Percentiles rank a stretch among this genome's conserved stretches.
Conservation (phyloP, 1,140 invertebrate genomes). For the Episyrphus balteatus region DNA sequence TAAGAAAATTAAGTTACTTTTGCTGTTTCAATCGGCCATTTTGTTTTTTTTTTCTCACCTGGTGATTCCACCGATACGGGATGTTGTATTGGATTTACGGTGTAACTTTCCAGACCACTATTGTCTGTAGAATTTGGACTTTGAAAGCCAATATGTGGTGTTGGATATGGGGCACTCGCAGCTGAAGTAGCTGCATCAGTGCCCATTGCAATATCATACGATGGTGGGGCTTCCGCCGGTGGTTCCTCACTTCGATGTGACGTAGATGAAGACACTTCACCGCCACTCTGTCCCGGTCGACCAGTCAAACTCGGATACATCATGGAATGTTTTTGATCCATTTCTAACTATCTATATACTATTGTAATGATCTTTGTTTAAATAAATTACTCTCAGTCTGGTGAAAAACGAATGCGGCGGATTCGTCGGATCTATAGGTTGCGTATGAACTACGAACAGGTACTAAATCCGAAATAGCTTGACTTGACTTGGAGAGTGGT, state of each 20-base stretch:
- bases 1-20: background rate
- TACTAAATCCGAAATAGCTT: too few relatives aligned
- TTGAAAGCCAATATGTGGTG: background rate
- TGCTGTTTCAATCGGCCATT: background rate
- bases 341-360: conserved; percentile 3
- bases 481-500: too few relatives aligned
- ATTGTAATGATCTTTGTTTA: too few relatives aligned
- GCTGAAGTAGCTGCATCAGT: background rate
- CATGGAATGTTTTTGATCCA: conserved; percentile 34
- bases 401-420: too few relatives aligned
- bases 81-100: background rate
- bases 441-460: too few relatives aligned
- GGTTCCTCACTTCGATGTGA: background rate
- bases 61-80: background rate
- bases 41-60: too few relatives aligned
- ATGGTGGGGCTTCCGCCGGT: conserved; percentile 23
- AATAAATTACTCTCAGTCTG: too few relatives aligned
- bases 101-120: background rate
- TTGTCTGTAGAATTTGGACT: background rate
- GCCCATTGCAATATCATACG: conserved; percentile 27
- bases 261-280: background rate
- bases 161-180: background rate
- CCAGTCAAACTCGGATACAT: conserved; percentile 23
- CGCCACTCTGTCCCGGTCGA: conserved; percentile 5
- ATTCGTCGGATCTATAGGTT: too few relatives aligned